Conservation (phyloP, 2,888 invertebrate species). For the Argyra leucocephala region DNA sequence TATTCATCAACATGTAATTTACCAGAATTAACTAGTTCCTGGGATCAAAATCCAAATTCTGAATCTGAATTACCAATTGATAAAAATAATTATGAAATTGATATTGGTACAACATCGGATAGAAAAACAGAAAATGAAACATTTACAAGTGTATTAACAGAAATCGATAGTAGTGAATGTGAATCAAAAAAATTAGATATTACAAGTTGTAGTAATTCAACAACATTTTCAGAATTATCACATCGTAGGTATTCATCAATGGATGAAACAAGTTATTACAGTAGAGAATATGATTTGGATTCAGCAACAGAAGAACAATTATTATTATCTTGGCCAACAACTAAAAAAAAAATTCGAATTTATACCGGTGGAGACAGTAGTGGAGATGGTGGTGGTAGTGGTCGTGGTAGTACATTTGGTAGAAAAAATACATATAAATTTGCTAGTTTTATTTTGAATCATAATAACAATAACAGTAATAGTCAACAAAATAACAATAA, state of each 20-base stretch:
- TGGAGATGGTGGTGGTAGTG: constrained; percentile 41
- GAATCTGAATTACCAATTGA: too few relatives aligned
- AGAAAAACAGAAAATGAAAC: too few relatives aligned
- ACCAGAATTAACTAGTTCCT: constrained; percentile 28
- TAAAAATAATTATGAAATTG: too few relatives aligned
- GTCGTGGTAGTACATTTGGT: constrained; percentile 44
- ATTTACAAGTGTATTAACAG: neutral
- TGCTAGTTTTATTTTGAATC: too few relatives aligned
- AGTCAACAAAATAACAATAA: too few relatives aligned
- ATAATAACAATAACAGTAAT: too few relatives aligned
- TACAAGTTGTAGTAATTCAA: constrained; percentile 47
- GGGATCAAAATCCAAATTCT: neutral
- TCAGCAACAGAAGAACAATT: constrained; percentile 45
- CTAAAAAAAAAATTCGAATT: constrained; percentile 28
- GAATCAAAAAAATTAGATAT: constrained; percentile 23
- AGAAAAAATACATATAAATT: constrained; percentile 68
- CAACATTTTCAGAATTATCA: constrained; percentile 40
- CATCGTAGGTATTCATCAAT: constrained; percentile 41
- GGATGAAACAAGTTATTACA: constrained; percentile 34
- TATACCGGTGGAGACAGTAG: constrained; percentile 37
- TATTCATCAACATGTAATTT: constrained; percentile 43
- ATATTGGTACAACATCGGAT: too few relatives aligned
- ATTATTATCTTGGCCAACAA: constrained; percentile 49
- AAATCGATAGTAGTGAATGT: constrained; percentile 22
- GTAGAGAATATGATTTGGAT: constrained; percentile 35